Evolutionary conservation across 2,113 vertebrate species (phyloP), one percentile per base, ranked within the genome.

Genomic region (Tonatia bakeri): DNA sequence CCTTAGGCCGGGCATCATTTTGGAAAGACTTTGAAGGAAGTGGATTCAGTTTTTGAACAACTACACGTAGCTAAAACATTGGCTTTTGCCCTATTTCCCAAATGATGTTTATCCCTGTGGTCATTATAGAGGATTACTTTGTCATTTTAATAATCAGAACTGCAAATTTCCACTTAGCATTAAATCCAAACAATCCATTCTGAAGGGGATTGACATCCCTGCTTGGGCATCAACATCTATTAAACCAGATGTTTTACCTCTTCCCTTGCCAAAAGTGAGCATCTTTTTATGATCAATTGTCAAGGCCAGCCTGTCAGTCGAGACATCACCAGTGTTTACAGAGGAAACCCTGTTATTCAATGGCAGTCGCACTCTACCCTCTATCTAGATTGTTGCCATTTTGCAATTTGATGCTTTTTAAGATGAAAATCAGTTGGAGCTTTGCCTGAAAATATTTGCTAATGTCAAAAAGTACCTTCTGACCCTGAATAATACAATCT

Each of bases 161-260:
- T 84, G 22, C 5, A 96, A 96, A 75, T 70, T 95, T 81, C 54
- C 87, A 87, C 45, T 94, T 94, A 84, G 43, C 52, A 84, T 87
- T 38, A 96, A 50, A 97, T 94, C 69, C 82, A 96, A 95, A 97
- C 93, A 92, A 64, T 54, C 64, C 90, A 97, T 76, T 91, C 50
- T 92, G 28, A 89, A 75, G 86, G 56, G 96, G 84, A 98, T 24
- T 95, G 95, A 95, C 65, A 81, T 93, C 36, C 65, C 22, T 98
- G 0, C 50, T 91, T 93, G 17, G 36, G 73, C 75, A 33, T n/a
- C 26, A 91, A 94, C 97, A 96, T 20, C 67, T 96, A 85, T 93
- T 97, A 97, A 98, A 96, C 80, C 90, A 96, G 82, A 93, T 97
- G 76, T 87, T 47, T 97, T 24, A 69, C 73, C 10, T 97, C 73